Conservation (phyloP, 2,888 invertebrate species). For the Drosophila fungiperda region DNA sequence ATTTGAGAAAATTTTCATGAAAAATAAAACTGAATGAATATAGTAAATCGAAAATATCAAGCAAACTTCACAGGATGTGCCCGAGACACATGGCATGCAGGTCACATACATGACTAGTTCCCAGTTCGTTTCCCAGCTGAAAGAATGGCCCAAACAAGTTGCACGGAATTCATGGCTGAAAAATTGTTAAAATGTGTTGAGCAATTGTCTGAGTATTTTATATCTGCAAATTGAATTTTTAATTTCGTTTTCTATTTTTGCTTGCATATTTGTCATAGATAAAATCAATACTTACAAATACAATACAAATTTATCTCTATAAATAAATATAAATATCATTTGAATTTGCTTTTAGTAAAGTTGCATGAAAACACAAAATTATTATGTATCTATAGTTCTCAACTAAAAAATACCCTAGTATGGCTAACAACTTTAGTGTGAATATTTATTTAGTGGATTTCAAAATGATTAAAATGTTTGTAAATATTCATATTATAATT, state of each 20-base stretch:
- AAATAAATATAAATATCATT: background rate
- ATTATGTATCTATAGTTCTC: background rate
- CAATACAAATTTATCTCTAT: background rate
- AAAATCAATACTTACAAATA: background rate
- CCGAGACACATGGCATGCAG: conserved; percentile 38
- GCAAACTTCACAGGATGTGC: conserved; percentile 25
- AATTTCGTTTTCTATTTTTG: background rate
- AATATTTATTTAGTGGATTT: background rate
- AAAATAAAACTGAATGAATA: conserved; percentile 34
- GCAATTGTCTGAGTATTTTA: background rate
- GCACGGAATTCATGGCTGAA: conserved; percentile 26
- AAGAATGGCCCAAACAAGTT: conserved; percentile 19
- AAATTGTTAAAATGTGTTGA: conserved; percentile 3
- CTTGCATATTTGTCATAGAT: background rate
- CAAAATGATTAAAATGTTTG: background rate
- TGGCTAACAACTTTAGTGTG: background rate
- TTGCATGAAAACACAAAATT: background rate
- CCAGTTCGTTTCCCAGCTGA: conserved; percentile 13
- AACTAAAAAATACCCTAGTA: background rate
- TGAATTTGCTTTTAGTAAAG: background rate
- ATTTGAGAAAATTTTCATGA: conserved; percentile 24
- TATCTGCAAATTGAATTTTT: background rate
- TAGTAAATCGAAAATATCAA: conserved; percentile 28
- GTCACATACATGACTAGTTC: conserved; percentile 47
- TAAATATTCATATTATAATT: background rate